A percentile compares a stretch with the other conserved stretches of the same genome.
These are phyloP conservation scores for Aselliscus stoliczkanus DNA, from an alignment of 2,797 vertebrate genomes.

Conservation along the genomic window DNA sequence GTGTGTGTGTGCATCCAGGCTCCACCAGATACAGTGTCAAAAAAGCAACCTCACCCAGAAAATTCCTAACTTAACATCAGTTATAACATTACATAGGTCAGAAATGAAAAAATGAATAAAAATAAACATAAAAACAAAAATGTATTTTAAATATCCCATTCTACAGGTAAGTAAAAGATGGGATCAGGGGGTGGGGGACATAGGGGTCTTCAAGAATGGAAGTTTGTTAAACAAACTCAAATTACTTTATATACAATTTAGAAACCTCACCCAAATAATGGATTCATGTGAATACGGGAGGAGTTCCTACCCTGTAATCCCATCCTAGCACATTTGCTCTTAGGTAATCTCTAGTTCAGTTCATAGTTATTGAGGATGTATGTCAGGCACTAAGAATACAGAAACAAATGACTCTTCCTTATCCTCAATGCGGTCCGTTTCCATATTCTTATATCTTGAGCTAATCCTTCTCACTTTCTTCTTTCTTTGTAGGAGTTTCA, in stretches of 20 bases:
- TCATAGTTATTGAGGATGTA: background rate
- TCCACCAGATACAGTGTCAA: background rate
- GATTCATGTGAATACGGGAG: background rate
- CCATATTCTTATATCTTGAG: background rate
- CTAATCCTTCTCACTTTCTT: background rate
- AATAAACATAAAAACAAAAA: background rate
- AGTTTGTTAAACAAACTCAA: background rate
- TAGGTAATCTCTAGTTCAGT: background rate
- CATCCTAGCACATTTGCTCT: background rate
- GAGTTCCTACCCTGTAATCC: background rate
- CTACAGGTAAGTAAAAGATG: background rate
- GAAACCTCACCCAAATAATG: background rate
- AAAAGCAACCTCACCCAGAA: slow-evolving; percentile 19
- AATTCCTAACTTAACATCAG: background rate
- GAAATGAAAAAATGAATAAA: background rate
- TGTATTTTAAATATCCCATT: background rate
- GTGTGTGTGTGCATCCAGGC: background rate
- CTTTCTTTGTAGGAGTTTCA: background rate
- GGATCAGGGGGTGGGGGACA: background rate
- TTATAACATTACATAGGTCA: slow-evolving; percentile 6
- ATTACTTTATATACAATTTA: background rate
- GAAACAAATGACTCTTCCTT: background rate
- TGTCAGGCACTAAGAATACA: background rate
- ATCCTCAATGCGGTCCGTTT: background rate
- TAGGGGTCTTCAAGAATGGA: background rate